A percentile compares a stretch with the other conserved stretches of the same genome.
Conservation (phyloP, 30 jellyfish, hydroid and myxozoan genomes). For the Sanderia malayensis region DNA sequence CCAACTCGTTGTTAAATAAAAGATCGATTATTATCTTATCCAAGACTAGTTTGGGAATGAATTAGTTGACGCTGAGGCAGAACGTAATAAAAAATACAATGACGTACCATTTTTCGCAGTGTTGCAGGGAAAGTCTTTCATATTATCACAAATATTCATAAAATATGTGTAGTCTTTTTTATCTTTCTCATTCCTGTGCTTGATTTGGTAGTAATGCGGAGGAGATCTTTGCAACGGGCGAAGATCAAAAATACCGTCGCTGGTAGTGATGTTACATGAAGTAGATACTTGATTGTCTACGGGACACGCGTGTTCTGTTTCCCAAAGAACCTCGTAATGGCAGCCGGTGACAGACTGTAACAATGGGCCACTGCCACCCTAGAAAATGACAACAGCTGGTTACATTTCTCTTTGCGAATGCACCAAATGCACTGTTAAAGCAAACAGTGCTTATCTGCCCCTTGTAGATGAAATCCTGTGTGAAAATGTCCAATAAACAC, state of each 20-base stretch:
- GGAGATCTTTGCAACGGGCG: slow-evolving; percentile 40
- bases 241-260: slow-evolving; percentile 51
- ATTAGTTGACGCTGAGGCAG: no score
- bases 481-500: no score
- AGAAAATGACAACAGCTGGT: no score
- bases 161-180: slow-evolving; percentile 19
- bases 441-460: no score
- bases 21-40: no score
- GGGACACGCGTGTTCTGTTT: slow-evolving; percentile 83
- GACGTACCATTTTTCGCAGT: slow-evolving; percentile 8
- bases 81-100: no score
- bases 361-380: slow-evolving; percentile 70
- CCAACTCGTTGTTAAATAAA: no score
- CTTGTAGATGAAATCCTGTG: no score
- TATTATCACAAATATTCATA: slow-evolving; percentile 61
- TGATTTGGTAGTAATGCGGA: slow-evolving; percentile 7
- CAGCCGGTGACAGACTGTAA: slow-evolving; percentile 36
- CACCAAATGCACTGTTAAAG: no score
- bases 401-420: no score
- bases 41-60: no score
- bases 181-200: slow-evolving; percentile 14
- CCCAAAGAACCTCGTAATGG: slow-evolving; percentile 63
- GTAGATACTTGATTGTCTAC: slow-evolving; percentile 41
- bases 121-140: slow-evolving; percentile 51
- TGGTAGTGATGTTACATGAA: slow-evolving; percentile 46